These are phyloP conservation scores for Calcarius ornatus DNA, from an alignment of 2,113 vertebrate species.

Conservation along the genomic window DNA sequence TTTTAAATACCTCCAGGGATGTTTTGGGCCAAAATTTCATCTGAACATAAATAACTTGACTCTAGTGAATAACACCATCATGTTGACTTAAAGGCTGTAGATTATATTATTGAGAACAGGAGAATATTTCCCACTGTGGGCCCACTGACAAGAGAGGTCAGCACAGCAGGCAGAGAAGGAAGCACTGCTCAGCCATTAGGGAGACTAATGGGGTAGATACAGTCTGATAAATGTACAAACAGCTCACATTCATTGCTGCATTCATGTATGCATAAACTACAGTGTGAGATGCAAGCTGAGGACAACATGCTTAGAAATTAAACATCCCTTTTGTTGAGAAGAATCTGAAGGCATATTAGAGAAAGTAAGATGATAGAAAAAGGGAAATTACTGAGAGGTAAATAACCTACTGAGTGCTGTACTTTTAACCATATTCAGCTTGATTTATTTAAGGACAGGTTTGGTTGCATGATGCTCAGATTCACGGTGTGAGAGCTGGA, in stretches of 20 bases:
- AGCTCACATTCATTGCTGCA: neutral
- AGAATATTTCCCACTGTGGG: neutral
- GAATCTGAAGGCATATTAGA: neutral
- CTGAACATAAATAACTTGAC: neutral
- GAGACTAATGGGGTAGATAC: neutral
- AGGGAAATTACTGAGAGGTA: neutral
- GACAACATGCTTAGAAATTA: neutral
- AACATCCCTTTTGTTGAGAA: neutral
- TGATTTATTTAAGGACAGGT: neutral
- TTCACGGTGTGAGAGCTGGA: neutral
- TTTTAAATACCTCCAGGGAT: neutral
- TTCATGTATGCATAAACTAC: neutral
- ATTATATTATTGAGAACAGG: neutral
- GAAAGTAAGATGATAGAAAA: neutral
- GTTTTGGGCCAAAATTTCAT: neutral
- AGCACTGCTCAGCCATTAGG: neutral
- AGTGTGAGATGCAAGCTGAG: neutral
- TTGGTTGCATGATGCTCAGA: neutral
- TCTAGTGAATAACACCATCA: neutral
- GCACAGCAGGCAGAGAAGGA: neutral
- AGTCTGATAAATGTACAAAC: neutral
- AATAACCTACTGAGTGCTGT: neutral
- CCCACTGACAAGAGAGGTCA: neutral
- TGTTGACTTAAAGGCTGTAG: neutral
- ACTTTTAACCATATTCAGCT: neutral